Evolutionary conservation across 2,797 vertebrate species (phyloP), one percentile per base, ranked within the genome.

Genomic region (Acipenser transmontanus): DNA sequence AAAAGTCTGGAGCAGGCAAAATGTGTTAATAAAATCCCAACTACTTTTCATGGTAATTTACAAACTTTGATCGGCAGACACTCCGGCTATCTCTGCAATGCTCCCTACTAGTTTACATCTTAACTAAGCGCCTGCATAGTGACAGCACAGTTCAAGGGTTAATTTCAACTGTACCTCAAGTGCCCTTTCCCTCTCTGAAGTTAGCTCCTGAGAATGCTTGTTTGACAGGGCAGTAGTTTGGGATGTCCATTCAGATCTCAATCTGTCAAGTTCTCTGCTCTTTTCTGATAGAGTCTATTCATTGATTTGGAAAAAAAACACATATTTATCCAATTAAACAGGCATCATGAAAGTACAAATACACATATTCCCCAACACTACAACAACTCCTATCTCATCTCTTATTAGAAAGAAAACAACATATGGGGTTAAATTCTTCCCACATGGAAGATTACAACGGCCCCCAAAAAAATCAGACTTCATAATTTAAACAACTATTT

Each of bases 211-310:
- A 0, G 89, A 85, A 75, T 99, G 91, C 59, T 84, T 91, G 77
- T 72, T 95, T 65, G 91, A 91, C 71, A 98, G 64, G 1, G 84
- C 75, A 65, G 90, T 81, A 5, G 81, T 90, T 70, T 93, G 91
- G 0, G 86, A 87, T 0, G 91, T 85, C 93, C 94, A 97, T 48
- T 99, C 96, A 0, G 76, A 92, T 34, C 91, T 91, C 62, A 98
- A 78, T 59, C 93, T 96, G 68, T 98, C 96, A 70, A 98, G 65
- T 76, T 99, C 97, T 68, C 88, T 88, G 20, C 87, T 91, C 82
- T 95, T 98, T 80, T 99, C 96, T 61, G 92, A 88, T 65, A 99
- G 81, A 47, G 84, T 93, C 96, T 98, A 67, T 17, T 34, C 34
- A 34, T 34, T 34, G 34, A 34, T 34, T 34, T 34, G 34, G 34